These are phyloP conservation scores for Cantharis rufa DNA, from an alignment of 2,888 invertebrate genomes.

Conservation along the genomic window DNA sequence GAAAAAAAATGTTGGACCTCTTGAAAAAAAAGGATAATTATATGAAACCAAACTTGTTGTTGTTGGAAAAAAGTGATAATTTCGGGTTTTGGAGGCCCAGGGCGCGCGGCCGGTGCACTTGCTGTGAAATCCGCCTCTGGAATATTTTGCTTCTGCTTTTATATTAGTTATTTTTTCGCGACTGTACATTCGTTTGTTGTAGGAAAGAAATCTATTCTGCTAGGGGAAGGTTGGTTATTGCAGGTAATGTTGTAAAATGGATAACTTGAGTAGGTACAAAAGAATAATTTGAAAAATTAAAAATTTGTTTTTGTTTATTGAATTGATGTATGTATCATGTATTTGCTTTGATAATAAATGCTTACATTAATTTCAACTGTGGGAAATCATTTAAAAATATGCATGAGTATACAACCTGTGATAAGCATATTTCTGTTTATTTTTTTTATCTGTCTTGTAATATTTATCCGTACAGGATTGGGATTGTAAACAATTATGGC, in stretches of 20 bases:
- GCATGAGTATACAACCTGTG: neutral
- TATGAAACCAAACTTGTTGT: too few species aligned
- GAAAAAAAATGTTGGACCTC: too few species aligned
- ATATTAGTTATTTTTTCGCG: too few species aligned
- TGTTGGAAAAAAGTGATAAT: too few species aligned
- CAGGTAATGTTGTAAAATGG: neutral
- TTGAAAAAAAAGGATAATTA: too few species aligned
- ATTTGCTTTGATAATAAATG: neutral
- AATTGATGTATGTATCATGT: neutral
- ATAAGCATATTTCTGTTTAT: neutral
- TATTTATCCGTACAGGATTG: neutral
- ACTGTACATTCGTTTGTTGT: too few species aligned
- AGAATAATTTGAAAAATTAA: too few species aligned
- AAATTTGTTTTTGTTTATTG: neutral
- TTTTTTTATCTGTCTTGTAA: neutral
- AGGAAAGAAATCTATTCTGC: too few species aligned
- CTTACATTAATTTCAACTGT: neutral
- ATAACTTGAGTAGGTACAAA: neutral
- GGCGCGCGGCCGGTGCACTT: too few species aligned
- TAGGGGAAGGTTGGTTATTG: neutral
- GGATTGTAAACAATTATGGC: conserved; percentile 3
- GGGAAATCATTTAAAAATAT: neutral
- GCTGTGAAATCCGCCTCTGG: too few species aligned
- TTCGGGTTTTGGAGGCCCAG: too few species aligned
- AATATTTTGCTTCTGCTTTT: too few species aligned